A percentile compares a stretch with the other conserved stretches of the same genome.
Conservation (phyloP, 37 sponge, comb jelly and placozoan species). For the Halisarca cf. caerulea region DNA sequence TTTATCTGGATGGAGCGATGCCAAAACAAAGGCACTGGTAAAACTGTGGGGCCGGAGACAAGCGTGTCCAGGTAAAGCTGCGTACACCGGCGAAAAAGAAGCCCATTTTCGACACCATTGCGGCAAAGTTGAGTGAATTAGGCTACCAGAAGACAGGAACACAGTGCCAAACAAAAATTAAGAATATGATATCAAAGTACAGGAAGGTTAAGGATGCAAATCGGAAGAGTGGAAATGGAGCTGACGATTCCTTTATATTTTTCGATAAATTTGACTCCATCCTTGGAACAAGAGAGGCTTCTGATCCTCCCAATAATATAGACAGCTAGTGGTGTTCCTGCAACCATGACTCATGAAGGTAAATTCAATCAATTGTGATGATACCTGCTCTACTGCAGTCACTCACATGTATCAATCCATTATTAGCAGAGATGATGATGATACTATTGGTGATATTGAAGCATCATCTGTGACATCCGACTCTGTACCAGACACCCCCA, state of each 20-base stretch:
- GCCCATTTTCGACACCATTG: conserved; percentile 18
- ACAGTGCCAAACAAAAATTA: conserved; percentile 42
- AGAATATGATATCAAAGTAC: conserved; percentile 17
- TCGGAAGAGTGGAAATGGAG: not conserved
- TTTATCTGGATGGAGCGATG: conserved; percentile 28
- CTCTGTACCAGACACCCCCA: no score
- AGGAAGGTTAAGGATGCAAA: conserved; percentile 7
- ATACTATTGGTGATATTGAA: no score
- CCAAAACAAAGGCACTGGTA: conserved; percentile 13
- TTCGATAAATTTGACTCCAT: conserved; percentile 20
- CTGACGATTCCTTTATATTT: not conserved
- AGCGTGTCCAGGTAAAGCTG: conserved; percentile 17
- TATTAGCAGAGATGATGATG: no score
- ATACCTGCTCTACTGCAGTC: no score
- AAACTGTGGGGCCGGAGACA: conserved; percentile 26
- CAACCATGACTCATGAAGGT: not conserved
- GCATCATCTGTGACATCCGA: no score
- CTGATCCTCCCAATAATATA: not conserved
- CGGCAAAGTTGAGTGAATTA: not conserved
- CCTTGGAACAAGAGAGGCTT: not conserved
- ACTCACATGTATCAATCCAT: no score
- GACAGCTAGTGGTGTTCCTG: not conserved
- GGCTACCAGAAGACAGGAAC: conserved; percentile 1
- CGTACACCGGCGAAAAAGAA: conserved; percentile 22
- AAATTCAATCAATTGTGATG: no score